Percentiles rank a stretch among this genome's conserved stretches.
phyloP scores from a whole-genome alignment of 2,113 vertebrate genomes.

The Chauna torquata region DNA sequence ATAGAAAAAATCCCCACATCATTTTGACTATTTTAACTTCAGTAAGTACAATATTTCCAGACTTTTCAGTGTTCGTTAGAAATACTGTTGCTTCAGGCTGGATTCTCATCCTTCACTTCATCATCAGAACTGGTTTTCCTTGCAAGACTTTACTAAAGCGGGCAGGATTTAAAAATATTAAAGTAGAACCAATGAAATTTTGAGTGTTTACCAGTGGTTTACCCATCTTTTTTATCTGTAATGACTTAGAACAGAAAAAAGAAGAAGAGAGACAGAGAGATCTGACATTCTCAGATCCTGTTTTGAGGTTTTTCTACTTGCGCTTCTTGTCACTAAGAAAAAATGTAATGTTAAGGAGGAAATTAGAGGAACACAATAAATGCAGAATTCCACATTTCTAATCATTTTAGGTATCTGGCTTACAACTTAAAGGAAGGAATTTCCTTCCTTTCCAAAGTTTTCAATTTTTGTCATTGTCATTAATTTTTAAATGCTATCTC shows the following conservation, averaged over 20 bases:
- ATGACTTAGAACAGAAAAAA: background rate
- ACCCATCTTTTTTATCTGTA: background rate
- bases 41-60: background rate
- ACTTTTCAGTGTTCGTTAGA: background rate
- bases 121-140: background rate
- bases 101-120: background rate
- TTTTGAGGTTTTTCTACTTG: background rate
- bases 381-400: background rate
- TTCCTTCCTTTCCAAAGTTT: background rate
- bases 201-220: background rate
- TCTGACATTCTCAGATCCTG: background rate
- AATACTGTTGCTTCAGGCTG: background rate
- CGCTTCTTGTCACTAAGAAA: background rate
- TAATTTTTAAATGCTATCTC: background rate
- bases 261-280: no score
- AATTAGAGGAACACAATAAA: background rate
- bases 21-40: background rate
- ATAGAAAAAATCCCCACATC: fast-evolving
- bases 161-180: background rate
- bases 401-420: background rate
- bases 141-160: background rate
- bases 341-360: background rate
- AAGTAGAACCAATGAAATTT: background rate
- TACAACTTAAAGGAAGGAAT: background rate
- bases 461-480: background rate